A percentile compares a stretch with the other conserved stretches of the same genome.
Conservation (phyloP, 2,888 invertebrate genomes). For the Acrobasis suavella region DNA sequence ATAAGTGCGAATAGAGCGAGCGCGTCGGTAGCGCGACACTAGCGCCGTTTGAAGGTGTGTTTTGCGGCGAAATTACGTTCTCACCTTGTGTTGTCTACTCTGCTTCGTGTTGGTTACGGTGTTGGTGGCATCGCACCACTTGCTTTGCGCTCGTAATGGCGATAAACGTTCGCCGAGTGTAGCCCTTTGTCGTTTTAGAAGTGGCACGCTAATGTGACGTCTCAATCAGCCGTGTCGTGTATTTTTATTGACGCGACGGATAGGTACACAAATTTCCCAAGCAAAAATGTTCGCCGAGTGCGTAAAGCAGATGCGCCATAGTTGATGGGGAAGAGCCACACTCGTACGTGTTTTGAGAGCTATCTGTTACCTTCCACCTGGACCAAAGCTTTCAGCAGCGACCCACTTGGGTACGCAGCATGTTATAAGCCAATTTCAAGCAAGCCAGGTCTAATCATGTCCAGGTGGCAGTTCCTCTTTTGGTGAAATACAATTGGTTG, state of each 20-base stretch:
- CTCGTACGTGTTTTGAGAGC: too few relatives aligned
- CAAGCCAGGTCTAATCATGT: too few relatives aligned
- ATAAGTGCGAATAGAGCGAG: constrained; percentile 37
- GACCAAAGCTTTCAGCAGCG: too few relatives aligned
- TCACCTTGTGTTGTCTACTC: constrained; percentile 52
- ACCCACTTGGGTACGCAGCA: too few relatives aligned
- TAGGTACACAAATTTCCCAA: not conserved
- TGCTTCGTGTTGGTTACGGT: constrained; percentile 37
- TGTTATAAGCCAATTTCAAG: too few relatives aligned
- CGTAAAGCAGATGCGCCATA: too few relatives aligned
- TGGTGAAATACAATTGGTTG: too few relatives aligned
- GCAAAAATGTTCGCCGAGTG: too few relatives aligned
- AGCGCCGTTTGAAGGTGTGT: constrained; percentile 20
- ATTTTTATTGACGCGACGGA: constrained; percentile 42
- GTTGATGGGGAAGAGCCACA: too few relatives aligned
- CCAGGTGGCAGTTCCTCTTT: too few relatives aligned
- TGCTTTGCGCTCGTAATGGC: constrained; percentile 50
- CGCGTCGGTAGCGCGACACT: not conserved
- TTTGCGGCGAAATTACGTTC: constrained; percentile 48
- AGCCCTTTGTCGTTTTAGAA: constrained; percentile 32
- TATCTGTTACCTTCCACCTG: too few relatives aligned
- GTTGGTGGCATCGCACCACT: constrained; percentile 49
- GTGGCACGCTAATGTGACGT: constrained; percentile 37
- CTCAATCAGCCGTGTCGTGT: constrained; percentile 16
- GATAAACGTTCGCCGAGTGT: constrained; percentile 37